phyloP scores from a whole-genome alignment of 2,797 vertebrate genomes.

The Syngnathus acus region DNA sequence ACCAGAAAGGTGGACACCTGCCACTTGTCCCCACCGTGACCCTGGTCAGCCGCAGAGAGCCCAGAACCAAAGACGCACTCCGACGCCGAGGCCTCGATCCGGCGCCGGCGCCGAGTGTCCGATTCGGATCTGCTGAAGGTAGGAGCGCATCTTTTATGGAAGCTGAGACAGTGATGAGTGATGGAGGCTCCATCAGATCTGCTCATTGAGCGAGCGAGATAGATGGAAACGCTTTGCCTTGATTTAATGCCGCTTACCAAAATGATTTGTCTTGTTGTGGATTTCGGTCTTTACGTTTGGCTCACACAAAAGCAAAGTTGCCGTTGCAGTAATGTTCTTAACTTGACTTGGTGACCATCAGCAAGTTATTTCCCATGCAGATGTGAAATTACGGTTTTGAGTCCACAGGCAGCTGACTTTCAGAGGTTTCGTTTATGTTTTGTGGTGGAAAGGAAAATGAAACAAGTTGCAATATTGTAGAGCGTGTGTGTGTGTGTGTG shows the following conservation, averaged over 20 bases:
- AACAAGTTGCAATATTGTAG: conserved; percentile 10
- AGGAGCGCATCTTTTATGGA: conserved; percentile 40
- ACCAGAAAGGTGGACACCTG: conserved; percentile 30
- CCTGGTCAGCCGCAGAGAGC: conserved; percentile 60
- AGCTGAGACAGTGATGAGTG: conserved; percentile 49
- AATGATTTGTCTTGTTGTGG: conserved; percentile 24
- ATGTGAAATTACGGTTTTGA: too few relatives aligned
- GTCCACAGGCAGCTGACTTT: too few relatives aligned
- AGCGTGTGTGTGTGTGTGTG: too few relatives aligned
- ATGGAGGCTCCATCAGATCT: conserved; percentile 46
- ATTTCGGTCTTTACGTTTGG: conserved; percentile 22
- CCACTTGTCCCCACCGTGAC: conserved; percentile 62
- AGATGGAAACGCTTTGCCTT: conserved; percentile 61
- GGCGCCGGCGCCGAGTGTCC: conserved; percentile 35
- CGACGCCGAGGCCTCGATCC: conserved; percentile 29
- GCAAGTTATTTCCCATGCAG: background rate
- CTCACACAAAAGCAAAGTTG: background rate
- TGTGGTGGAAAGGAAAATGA: conserved; percentile 23
- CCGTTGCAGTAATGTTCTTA: background rate
- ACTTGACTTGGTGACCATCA: background rate
- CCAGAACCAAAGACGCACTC: conserved; percentile 37
- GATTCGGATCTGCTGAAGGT: conserved; percentile 53
- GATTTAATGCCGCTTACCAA: conserved; percentile 30
- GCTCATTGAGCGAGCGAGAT: conserved; percentile 58
- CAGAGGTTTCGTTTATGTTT: conserved; percentile 7